These are phyloP conservation scores for Pyrocephalus nanus DNA, from an alignment of 2,797 vertebrate genomes.

Conservation along the genomic window DNA sequence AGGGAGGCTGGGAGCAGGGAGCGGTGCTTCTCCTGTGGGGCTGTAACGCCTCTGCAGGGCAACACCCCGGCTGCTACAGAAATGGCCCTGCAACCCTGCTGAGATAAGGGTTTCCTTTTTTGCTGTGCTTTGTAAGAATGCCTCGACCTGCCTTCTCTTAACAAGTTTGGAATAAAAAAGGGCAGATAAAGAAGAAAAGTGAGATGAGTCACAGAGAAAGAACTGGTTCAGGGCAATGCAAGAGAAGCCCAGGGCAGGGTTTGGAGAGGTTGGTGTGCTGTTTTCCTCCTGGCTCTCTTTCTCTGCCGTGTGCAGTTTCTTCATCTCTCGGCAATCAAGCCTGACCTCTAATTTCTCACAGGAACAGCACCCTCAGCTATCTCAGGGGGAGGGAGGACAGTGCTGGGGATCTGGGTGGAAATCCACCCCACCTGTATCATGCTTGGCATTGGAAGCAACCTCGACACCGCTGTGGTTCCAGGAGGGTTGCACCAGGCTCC, in stretches of 20 bases:
- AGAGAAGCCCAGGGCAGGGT: not conserved
- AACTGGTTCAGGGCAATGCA: not conserved
- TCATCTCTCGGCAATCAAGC: not conserved
- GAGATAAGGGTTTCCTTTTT: not conserved
- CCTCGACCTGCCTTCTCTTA: not conserved
- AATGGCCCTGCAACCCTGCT: not conserved
- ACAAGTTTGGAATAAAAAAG: not conserved
- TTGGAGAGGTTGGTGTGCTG: not conserved
- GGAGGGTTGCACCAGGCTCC: not conserved
- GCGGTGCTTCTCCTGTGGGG: accelerated
- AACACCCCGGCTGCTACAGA: not conserved
- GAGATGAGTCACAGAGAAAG: conserved; percentile 4
- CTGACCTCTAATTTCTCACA: not conserved
- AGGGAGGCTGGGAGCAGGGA: not conserved
- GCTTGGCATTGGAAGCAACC: accelerated
- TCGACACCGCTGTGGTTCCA: not conserved
- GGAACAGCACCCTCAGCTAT: not conserved
- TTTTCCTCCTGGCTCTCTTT: not conserved
- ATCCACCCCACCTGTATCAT: accelerated
- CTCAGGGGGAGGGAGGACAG: not conserved
- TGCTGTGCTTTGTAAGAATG: not conserved
- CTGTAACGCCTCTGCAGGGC: accelerated
- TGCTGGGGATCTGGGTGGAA: not conserved
- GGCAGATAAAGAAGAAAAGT: not conserved
- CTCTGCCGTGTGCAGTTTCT: not conserved